Evolutionary conservation across 2,888 invertebrate species (phyloP), one percentile per base, ranked within the genome.

Genomic region (Eupithecia dodoneata): DNA sequence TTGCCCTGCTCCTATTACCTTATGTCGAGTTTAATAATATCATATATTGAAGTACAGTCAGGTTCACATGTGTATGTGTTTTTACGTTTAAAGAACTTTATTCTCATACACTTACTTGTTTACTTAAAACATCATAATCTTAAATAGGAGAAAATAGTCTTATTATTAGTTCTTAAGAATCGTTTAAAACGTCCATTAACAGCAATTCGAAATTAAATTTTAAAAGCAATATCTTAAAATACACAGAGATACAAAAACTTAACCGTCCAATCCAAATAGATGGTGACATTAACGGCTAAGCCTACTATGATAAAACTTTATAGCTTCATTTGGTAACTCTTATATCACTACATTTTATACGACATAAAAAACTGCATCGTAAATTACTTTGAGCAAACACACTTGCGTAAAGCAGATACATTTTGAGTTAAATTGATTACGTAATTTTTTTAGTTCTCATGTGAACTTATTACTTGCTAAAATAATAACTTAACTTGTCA

Each of bases 381-480:
- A 79, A 76, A 76, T 79, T 69, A 79, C 65, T 75, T 79, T 73
- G 59, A 76, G 72, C 72, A 81, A 81, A 82, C 76, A 82, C 75
- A 71, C 76, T 81, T 81, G 72, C 72, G 75, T 80, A 81, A 81
- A 77, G 74, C 59, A 80, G 79, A 71, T 69, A 73, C 72, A 78
- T 79, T 77, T 74, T 76, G 71, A 42, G 30, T 71, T 74, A 72
- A 81, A 81, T 81, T 81, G 80, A 81, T 81, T 81, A 76, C 74
- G 71, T 79, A 80, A 81, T 81, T 81, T 80, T 71, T 75, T 83
- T 73, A 72, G 78, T 83, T 83, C 80, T 69, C 78, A 78, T 74
- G 80, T 72, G 15, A 73, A 63, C 71, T 73, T 73, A 44, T 42
- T 10, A 47, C 63, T 12, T 63, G 63, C 18, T 63, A 63, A 63